These are phyloP conservation scores for Cotesia chilonis DNA, from an alignment of 1,140 invertebrate species.

Conservation along the genomic window DNA sequence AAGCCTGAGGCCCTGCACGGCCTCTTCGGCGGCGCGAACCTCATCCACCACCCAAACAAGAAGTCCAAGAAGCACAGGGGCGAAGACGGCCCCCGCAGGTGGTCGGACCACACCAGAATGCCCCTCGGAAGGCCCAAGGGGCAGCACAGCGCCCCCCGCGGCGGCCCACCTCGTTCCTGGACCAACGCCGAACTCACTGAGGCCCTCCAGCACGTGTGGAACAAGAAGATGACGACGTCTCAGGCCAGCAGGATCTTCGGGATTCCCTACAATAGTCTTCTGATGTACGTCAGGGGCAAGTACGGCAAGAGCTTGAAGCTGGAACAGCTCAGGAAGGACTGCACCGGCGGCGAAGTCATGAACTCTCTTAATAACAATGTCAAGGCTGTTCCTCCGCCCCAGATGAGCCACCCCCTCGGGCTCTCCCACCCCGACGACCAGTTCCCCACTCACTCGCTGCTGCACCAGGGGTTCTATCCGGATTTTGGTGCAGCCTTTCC, in stretches of 20 bases:
- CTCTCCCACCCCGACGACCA: slow-evolving; percentile 51
- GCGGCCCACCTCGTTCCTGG: slow-evolving; percentile 88
- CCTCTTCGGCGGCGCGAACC: slow-evolving; percentile 50
- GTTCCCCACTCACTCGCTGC: slow-evolving; percentile 74
- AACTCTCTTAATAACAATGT: slow-evolving; percentile 77
- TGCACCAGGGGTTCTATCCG: slow-evolving; percentile 77
- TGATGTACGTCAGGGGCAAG: slow-evolving; percentile 93
- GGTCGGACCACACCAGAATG: slow-evolving; percentile 55
- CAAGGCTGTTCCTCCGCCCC: slow-evolving; percentile 68
- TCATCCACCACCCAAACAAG: slow-evolving; percentile 46
- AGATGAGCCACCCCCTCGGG: slow-evolving; percentile 61
- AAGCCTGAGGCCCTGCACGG: slow-evolving; percentile 60
- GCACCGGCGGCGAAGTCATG: slow-evolving; percentile 79
- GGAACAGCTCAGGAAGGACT: slow-evolving; percentile 86
- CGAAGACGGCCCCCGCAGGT: slow-evolving; percentile 52
- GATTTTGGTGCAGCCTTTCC: slow-evolving; percentile 81
- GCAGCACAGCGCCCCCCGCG: slow-evolving; percentile 86
- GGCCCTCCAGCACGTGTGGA: slow-evolving; percentile 89
- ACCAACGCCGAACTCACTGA: slow-evolving; percentile 89
- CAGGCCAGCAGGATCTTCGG: slow-evolving; percentile 89
- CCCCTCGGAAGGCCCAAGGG: slow-evolving; percentile 79
- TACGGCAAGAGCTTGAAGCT: slow-evolving; percentile 89
- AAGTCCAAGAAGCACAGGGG: slow-evolving; percentile 56
- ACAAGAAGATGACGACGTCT: slow-evolving; percentile 93
- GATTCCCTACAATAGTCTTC: slow-evolving; percentile 88